Base-by-base conservation (phyloP, 2,113 vertebrate genomes). In the Thinocorus orbignyianus region DNA sequence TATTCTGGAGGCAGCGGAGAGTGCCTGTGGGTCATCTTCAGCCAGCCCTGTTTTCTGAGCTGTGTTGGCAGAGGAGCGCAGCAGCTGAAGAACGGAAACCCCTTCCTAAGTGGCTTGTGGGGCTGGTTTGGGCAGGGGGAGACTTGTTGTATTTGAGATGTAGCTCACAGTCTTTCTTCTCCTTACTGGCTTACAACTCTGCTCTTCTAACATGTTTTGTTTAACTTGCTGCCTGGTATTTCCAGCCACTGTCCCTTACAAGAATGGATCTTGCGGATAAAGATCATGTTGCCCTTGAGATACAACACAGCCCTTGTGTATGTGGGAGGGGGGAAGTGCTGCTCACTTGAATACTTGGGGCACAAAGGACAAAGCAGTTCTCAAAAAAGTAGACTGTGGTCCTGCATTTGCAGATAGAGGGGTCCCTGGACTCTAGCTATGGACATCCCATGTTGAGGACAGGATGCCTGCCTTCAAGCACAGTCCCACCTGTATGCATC, bases 11-110 rank as follows among this genome's bases (percentile, higher is more conserved):
- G 35, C 37, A 26, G 8, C 42, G 28, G 26, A 35, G 57, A 26
- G 71, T 44, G 25, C 37, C 23, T 11, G 8, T 33, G 1, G 1
- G 51, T 70, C 46, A 22, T 52, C 44, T 72, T 42, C 48, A 79
- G 52, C 37, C 31, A 42, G 42, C 13, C 33, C 11, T 0, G 0
- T 41, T 64, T 61, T 39, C 26, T n/a, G 1, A 9, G 46, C 51
- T n/a, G 4, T 24, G 2, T 6, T 7, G 5, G 14, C 46, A 66
- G 55, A 33, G 20, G 6, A 28, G 10, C 4, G 1, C 70, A 66
- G 69, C 37, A 68, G n/a, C 49, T 46, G 7, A 68, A 52, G 52
- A 23, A 8, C 20, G 35, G 41, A 54, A 54, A 9, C 31, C 11
- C 61, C n/a, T 65, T 65, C 84, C 17, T 1, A 30, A 35, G 44